A percentile compares a stretch with the other conserved stretches of the same genome.
Evolutionary conservation across 2,113 vertebrate genomes (phyloP).

Genomic region (Australoheros scitulus): DNA sequence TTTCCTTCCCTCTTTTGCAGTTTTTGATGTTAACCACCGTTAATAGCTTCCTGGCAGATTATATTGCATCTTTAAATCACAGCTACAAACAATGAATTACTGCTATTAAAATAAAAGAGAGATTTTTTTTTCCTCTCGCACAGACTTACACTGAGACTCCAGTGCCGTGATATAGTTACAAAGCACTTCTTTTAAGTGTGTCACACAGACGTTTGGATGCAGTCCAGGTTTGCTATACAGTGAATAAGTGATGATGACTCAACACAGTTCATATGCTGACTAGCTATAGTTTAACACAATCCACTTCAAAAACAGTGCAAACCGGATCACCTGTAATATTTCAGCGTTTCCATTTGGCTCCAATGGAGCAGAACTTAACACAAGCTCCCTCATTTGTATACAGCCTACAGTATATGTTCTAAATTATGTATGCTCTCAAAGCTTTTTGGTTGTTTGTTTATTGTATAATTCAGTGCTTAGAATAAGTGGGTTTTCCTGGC

Average conservation of each 20-base stretch:
- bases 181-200: conserved; percentile 59
- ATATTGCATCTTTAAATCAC: conserved; percentile 34
- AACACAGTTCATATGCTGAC: conserved; percentile 33
- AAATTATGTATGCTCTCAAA: neutral
- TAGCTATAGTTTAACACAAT: neutral
- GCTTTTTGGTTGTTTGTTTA: neutral
- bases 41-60: conserved; percentile 36
- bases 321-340: neutral
- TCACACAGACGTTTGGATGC: conserved; percentile 56
- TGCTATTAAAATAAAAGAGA: conserved; percentile 22
- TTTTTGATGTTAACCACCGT: conserved; percentile 37
- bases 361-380: neutral
- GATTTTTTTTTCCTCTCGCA: neutral
- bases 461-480: neutral
- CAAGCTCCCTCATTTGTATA: neutral
- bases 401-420: neutral
- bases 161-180: conserved; percentile 46
- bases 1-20: neutral
- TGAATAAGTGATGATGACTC: conserved; percentile 59
- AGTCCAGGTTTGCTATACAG: conserved; percentile 44
- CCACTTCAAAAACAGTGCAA: neutral
- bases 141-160: conserved; percentile 13
- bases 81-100: conserved; percentile 36
- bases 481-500: conserved; percentile 12
- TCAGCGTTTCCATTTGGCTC: neutral